A percentile compares a stretch with the other conserved stretches of the same genome.
phyloP scores from a whole-genome alignment of 2,113 vertebrate species.

The Colistium nudipinnis region DNA sequence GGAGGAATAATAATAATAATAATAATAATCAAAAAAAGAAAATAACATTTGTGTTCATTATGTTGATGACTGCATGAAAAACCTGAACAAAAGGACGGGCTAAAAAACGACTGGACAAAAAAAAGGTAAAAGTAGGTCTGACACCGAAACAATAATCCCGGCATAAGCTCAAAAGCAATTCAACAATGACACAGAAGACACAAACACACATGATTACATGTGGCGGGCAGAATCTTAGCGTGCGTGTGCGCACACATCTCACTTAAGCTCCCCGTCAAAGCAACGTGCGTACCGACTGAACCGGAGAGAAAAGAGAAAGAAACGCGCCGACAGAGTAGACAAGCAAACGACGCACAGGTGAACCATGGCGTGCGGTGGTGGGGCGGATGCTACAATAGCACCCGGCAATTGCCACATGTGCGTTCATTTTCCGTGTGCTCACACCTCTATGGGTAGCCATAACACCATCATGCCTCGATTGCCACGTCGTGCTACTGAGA shows the following conservation, averaged over 20 bases:
- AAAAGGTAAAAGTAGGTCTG: slow-evolving; percentile 69
- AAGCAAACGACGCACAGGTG: slow-evolving; percentile 24
- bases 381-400: slow-evolving; percentile 1
- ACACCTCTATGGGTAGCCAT: slow-evolving; percentile 59
- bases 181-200: slow-evolving; percentile 34
- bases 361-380: slow-evolving; percentile 9
- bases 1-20: slow-evolving; percentile 67
- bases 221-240: slow-evolving; percentile 32
- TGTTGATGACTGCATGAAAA: slow-evolving; percentile 61
- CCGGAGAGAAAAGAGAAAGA: too few relatives aligned
- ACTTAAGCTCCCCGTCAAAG: slow-evolving; percentile 31
- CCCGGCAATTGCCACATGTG: slow-evolving; percentile 35
- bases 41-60: slow-evolving; percentile 67
- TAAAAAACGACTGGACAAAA: slow-evolving; percentile 63
- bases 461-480: slow-evolving; percentile 31
- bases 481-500: slow-evolving; percentile 17
- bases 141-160: slow-evolving; percentile 64
- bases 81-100: slow-evolving; percentile 50
- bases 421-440: slow-evolving; percentile 42
- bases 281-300: slow-evolving; percentile 22
- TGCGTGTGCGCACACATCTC: slow-evolving; percentile 2
- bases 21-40: slow-evolving; percentile 23
- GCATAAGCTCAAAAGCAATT: slow-evolving; percentile 68
- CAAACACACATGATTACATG: slow-evolving; percentile 42
- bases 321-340: not conserved